A percentile compares a stretch with the other conserved stretches of the same genome.
These are phyloP conservation scores for Plagodis dolabraria DNA, from an alignment of 2,888 invertebrate genomes.

Conservation along the genomic window DNA sequence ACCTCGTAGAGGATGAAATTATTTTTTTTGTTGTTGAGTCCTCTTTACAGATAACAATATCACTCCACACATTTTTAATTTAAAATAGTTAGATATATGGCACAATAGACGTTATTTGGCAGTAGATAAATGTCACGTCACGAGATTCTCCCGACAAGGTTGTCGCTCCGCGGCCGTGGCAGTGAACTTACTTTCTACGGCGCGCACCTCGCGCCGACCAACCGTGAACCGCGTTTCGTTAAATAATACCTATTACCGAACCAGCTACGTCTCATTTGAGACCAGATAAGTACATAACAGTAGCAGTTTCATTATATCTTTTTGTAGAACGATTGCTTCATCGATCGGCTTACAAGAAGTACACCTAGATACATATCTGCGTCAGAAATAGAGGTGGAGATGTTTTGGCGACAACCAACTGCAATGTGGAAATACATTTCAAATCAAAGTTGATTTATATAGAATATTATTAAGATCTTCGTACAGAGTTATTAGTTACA, in stretches of 20 bases:
- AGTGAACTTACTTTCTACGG: constrained; percentile 83
- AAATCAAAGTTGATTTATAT: neutral
- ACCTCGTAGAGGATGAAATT: too few species aligned
- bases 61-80: too few species aligned
- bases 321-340: constrained; percentile 4
- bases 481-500: neutral
- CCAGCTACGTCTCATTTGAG: constrained; percentile 40
- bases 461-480: too few species aligned
- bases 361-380: neutral
- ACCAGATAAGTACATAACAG: constrained; percentile 19
- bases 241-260: constrained; percentile 51
- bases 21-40: too few species aligned
- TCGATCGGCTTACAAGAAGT: neutral
- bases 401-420: too few species aligned
- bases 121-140: constrained; percentile 55
- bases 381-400: neutral
- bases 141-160: constrained; percentile 58
- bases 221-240: constrained; percentile 64
- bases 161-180: constrained; percentile 81
- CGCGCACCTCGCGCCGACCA: constrained; percentile 56
- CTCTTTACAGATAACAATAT: too few species aligned
- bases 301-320: constrained; percentile 9
- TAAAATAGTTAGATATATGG: neutral
- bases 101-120: constrained; percentile 48
- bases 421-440: too few species aligned